Conservation (phyloP, 2,888 invertebrate genomes). For the Agrochola lychnidis region DNA sequence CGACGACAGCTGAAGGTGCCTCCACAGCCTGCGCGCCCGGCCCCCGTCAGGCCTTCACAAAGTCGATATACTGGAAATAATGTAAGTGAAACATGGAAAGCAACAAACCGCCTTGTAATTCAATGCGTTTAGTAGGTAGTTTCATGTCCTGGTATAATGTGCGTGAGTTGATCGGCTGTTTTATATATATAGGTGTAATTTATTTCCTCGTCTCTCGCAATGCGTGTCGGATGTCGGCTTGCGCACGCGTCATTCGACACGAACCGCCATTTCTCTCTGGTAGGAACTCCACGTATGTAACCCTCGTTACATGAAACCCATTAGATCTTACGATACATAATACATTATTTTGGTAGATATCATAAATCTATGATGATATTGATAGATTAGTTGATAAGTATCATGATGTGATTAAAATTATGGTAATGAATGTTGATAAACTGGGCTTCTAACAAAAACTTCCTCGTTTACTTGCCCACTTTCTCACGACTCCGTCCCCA, state of each 20-base stretch:
- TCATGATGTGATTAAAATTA: constrained; percentile 2
- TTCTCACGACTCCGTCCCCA: constrained; percentile 39
- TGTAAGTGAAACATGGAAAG: constrained; percentile 74
- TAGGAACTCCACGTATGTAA: constrained; percentile 52
- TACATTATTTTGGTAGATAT: constrained; percentile 12
- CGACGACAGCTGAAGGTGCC: constrained; percentile 87
- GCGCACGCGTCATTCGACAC: constrained; percentile 82
- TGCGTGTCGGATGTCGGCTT: constrained; percentile 83
- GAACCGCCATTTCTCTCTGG: constrained; percentile 76
- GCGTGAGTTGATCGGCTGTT: constrained; percentile 74
- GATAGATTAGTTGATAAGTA: constrained; percentile 19
- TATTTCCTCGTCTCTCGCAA: constrained; percentile 86
- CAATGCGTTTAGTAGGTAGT: constrained; percentile 61
- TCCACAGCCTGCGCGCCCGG: constrained; percentile 85
- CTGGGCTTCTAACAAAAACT: constrained; percentile 13
- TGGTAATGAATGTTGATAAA: constrained; percentile 17
- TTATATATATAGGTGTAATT: constrained; percentile 73
- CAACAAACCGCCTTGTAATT: constrained; percentile 53
- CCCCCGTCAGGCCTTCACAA: constrained; percentile 83
- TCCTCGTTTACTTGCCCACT: constrained; percentile 32
- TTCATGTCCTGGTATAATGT: constrained; percentile 77
- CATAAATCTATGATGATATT: constrained; percentile 5
- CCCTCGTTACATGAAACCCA: constrained; percentile 34
- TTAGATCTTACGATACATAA: constrained; percentile 1
- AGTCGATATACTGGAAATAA: constrained; percentile 81